These are phyloP conservation scores for Ia io DNA, from an alignment of 2,113 vertebrate species.

Conservation along the genomic window DNA sequence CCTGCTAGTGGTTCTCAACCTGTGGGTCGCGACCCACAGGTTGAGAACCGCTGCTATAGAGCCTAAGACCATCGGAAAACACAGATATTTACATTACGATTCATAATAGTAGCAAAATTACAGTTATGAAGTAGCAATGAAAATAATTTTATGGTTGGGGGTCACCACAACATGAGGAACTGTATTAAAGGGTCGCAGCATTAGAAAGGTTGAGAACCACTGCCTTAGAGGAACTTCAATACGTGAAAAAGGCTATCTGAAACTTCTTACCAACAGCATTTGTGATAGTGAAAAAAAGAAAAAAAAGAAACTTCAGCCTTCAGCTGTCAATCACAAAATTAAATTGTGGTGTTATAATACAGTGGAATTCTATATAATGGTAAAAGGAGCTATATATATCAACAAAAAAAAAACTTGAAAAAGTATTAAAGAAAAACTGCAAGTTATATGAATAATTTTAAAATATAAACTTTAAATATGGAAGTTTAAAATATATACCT, in stretches of 20 bases:
- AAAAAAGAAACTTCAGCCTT: background rate
- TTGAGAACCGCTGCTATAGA: no score
- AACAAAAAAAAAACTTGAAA: background rate
- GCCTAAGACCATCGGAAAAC: no score
- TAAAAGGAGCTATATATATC: background rate
- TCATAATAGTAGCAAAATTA: no score
- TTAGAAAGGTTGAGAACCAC: no score
- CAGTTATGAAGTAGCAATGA: no score
- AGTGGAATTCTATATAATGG: background rate
- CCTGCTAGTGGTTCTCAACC: no score
- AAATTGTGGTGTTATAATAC: background rate
- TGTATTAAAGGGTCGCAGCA: no score
- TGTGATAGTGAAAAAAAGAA: background rate
- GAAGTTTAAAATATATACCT: background rate
- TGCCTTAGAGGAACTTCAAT: background rate
- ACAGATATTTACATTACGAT: no score
- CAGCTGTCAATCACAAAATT: background rate
- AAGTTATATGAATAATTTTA: background rate
- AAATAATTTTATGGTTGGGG: no score
- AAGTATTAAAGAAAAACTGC: background rate
- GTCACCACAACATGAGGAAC: no score
- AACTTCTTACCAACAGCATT: background rate
- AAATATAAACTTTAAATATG: background rate
- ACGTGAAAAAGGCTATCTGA: background rate
- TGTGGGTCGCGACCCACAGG: no score